These are phyloP conservation scores for Lophotriccus pileatus DNA, from an alignment of 2,797 vertebrate species.

Conservation along the genomic window DNA sequence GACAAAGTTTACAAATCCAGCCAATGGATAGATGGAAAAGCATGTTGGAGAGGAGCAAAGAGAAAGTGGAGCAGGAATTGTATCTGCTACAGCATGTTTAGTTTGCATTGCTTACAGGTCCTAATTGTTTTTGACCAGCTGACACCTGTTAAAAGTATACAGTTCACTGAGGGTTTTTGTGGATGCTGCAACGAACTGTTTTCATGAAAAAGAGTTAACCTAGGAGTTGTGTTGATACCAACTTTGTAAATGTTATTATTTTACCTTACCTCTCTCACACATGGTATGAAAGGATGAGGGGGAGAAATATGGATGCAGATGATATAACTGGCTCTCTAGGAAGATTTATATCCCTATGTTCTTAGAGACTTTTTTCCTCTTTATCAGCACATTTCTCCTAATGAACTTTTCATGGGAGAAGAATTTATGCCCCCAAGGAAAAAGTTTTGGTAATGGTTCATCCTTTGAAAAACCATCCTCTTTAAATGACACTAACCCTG, in stretches of 20 bases:
- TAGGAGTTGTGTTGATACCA: neutral
- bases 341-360: neutral
- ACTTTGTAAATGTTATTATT: neutral
- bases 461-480: neutral
- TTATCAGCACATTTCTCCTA: neutral
- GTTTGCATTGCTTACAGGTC: neutral
- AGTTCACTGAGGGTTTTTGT: neutral
- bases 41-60: neutral
- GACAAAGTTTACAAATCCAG: neutral
- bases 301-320: neutral
- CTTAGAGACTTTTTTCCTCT: neutral
- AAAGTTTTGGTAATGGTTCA: neutral
- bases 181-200: neutral
- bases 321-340: neutral
- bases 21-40: neutral
- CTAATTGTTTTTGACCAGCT: neutral
- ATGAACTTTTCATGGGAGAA: neutral
- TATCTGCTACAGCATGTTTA: neutral
- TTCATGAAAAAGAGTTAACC: neutral
- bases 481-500: neutral
- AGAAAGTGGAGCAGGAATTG: neutral
- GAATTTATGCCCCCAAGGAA: neutral
- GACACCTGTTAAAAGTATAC: neutral
- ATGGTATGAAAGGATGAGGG: neutral
- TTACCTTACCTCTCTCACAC: neutral